Percentiles rank a stretch among this genome's conserved stretches.
Evolutionary conservation across 2,888 invertebrate species (phyloP).

Genomic region (Pseudococcus longispinus): DNA sequence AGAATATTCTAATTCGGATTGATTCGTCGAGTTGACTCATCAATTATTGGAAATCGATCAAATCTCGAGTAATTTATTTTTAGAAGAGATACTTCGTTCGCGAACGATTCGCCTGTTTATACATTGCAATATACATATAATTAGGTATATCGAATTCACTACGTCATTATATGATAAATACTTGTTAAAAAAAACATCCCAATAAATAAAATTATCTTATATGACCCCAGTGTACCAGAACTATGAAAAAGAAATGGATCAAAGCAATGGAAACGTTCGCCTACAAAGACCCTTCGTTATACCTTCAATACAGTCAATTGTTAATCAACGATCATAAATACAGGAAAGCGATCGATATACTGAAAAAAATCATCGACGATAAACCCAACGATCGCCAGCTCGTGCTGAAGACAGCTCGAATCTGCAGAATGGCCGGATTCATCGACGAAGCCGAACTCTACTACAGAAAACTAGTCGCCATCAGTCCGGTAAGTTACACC

Average conservation of each 20-base stretch:
- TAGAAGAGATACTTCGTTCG: not conserved
- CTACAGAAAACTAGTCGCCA: not conserved
- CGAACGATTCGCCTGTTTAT: not conserved
- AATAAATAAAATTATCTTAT: too few species aligned
- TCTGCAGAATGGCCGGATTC: conserved; percentile 47
- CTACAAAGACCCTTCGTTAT: conserved; percentile 41
- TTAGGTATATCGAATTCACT: too few species aligned
- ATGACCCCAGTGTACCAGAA: not conserved
- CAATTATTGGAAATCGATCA: not conserved
- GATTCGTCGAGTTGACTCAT: not conserved
- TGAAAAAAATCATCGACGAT: conserved; percentile 25
- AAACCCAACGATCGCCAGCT: conserved; percentile 32
- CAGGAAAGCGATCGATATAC: conserved; percentile 19
- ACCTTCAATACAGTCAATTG: conserved; percentile 47
- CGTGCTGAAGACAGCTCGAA: conserved; percentile 31
- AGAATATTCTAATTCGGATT: too few species aligned
- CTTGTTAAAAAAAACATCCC: too few species aligned
- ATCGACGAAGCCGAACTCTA: conserved; percentile 42
- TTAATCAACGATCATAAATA: conserved; percentile 41
- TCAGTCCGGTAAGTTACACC: conserved; percentile 19
- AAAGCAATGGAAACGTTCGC: conserved; percentile 6
- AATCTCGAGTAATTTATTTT: not conserved
- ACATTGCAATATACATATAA: too few species aligned
- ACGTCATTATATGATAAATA: too few species aligned
- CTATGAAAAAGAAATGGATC: conserved; percentile 2